These are phyloP conservation scores for Sipha maydis DNA, from an alignment of 2,888 invertebrate genomes.

Conservation along the genomic window DNA sequence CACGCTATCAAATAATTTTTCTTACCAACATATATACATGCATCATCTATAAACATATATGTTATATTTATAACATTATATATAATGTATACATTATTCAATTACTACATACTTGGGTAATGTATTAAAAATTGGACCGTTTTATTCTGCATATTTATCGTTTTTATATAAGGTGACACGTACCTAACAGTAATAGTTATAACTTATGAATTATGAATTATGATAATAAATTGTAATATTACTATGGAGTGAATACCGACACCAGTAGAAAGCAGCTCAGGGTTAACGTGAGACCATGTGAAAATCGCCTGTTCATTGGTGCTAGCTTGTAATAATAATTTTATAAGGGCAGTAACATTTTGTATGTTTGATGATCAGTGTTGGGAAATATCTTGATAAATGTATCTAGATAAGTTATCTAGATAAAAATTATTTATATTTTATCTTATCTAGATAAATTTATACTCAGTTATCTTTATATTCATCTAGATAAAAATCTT, in stretches of 20 bases:
- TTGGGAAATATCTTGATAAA: no score
- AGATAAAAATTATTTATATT: no score
- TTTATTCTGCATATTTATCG: neutral
- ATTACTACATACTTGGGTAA: neutral
- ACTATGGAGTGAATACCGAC: constrained; percentile 3
- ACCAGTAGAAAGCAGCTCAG: neutral
- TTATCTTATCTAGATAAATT: no score
- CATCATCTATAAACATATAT: no score
- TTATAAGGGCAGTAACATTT: neutral
- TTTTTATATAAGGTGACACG: neutral
- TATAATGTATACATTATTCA: no score
- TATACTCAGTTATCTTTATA: no score
- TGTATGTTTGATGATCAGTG: neutral
- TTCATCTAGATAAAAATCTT: no score
- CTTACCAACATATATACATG: no score
- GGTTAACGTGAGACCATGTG: neutral
- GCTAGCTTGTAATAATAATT: neutral
- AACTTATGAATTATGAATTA: neutral
- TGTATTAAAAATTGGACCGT: neutral
- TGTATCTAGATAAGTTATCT: no score
- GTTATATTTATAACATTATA: no score
- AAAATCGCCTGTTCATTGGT: neutral
- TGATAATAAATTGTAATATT: neutral
- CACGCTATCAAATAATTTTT: no score
- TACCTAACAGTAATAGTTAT: neutral